Evolutionary conservation across 2,888 invertebrate genomes (phyloP).

Genomic region (Phortica magna): DNA sequence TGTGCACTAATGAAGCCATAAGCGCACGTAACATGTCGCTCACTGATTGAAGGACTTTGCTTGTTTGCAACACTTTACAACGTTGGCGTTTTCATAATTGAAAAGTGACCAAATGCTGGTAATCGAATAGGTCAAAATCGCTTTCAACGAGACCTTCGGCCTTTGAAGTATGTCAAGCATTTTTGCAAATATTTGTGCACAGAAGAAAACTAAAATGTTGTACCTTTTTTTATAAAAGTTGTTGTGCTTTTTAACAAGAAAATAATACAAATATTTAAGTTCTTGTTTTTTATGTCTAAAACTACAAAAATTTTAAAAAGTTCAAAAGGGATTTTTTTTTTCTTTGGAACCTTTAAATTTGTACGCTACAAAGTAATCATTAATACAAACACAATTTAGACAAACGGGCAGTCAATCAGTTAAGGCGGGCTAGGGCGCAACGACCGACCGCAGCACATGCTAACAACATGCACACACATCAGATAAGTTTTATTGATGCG

Average conservation of each 20-base stretch:
- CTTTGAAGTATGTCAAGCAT: not conserved
- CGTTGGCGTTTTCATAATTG: conserved; percentile 8
- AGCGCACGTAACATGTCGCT: conserved; percentile 22
- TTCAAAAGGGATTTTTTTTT: not conserved
- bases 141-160: not conserved
- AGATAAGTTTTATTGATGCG: conserved; percentile 29
- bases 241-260: not conserved
- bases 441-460: conserved; percentile 11
- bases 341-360: not conserved
- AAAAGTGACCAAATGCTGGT: conserved; percentile 31
- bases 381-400: conserved; percentile 27
- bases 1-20: conserved; percentile 28
- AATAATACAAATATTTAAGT: conserved; percentile 5
- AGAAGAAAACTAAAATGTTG: not conserved
- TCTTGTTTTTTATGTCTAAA: not conserved
- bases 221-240: not conserved
- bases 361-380: conserved; percentile 19
- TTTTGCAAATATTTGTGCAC: conserved; percentile 17
- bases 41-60: not conserved
- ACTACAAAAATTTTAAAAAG: not conserved
- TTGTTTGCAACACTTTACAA: not conserved
- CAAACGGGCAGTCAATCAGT: not conserved
- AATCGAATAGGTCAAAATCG: conserved; percentile 19
- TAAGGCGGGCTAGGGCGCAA: not conserved
- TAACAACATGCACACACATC: conserved; percentile 5